Percentiles rank a stretch among this genome's conserved stretches.
phyloP scores from a whole-genome alignment of 2,113 vertebrate species.

The Urocolius indicus region DNA sequence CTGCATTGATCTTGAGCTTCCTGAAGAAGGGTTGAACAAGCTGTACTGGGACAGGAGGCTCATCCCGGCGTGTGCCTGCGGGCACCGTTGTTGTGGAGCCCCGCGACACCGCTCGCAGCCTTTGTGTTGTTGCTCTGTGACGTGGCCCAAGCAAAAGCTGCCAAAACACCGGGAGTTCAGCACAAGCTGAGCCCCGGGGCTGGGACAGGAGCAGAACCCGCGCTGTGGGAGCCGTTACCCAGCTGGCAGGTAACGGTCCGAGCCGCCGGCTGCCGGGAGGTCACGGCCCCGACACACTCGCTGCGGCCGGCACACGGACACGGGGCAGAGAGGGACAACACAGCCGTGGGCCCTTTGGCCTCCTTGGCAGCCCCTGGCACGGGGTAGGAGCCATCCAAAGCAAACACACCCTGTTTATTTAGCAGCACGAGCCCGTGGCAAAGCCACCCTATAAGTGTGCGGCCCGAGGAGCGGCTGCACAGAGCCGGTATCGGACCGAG shows the following conservation, averaged over 20 bases:
- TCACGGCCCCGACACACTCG: background rate
- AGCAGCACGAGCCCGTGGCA: background rate
- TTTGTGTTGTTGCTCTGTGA: fast-evolving
- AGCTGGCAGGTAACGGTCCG: background rate
- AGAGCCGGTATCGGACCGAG: fast-evolving
- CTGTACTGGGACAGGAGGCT: fast-evolving
- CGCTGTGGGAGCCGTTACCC: background rate
- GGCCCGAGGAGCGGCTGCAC: background rate
- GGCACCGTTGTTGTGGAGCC: fast-evolving
- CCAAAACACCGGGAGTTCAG: fast-evolving
- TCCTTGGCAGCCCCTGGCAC: background rate
- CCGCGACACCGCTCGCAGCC: fast-evolving
- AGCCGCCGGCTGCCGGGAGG: fast-evolving
- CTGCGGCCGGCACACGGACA: too few relatives aligned
- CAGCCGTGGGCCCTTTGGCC: background rate
- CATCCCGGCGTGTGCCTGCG: fast-evolving
- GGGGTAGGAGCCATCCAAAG: background rate
- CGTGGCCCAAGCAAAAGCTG: too few relatives aligned
- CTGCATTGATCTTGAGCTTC: background rate
- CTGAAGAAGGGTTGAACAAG: fast-evolving
- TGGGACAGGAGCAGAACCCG: background rate
- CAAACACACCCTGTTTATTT: slow-evolving; percentile 2
- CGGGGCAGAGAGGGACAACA: background rate
- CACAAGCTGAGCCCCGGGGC: fast-evolving
- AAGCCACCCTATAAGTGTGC: background rate